Base-by-base conservation (phyloP, 2,113 vertebrate species). In the Phrynosoma blainvillii region DNA sequence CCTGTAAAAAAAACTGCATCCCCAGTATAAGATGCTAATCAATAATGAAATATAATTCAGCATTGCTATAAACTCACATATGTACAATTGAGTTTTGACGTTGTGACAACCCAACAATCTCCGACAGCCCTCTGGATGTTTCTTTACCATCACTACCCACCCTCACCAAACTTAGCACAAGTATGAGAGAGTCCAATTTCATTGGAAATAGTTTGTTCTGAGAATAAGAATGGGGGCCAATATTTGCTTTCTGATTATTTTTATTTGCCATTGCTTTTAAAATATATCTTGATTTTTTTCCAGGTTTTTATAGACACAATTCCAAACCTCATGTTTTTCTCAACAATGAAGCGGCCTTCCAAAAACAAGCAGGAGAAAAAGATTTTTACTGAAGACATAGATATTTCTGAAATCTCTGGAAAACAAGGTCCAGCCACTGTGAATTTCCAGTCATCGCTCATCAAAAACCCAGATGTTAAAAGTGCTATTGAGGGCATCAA, bases 241-340 rank as follows among this genome's bases (percentile, higher is more conserved):
- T 56, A 20, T 89, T 83, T 84, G 92, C 85, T 86, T 92, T 88
- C 10, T 84, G 1, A 0, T 75, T 5, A 84, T 36, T 36, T 36
- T 36, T 36, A 36, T 36, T 36, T 92, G 88, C 89, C 89, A 88
- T 70, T 79, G 20, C 89, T 89, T 91, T 80, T 30, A 76, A 62
- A 27, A 1, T 84, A 42, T 25, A 32, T 68, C 9, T 27, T 25
- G 23, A 83, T 85, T 59, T 59, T 59, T 52, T 94, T 91, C 52
- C 93, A 99, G 99, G 94, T 99, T 94, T 99, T 99, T 94, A 99
- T 99, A 3, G 97, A 99, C 90, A 99, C 98, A 27, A 98, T 99
- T 95, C 99, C 99, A 93, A 99, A 99, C 89, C 10, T 99, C 92
- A 99, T 99, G 99, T 99, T 99, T 95, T 99, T 99, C 97, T 99